Percentiles rank a stretch among this genome's conserved stretches.
Evolutionary conservation across 2,888 invertebrate genomes (phyloP).

Genomic region (Tipula confusa): DNA sequence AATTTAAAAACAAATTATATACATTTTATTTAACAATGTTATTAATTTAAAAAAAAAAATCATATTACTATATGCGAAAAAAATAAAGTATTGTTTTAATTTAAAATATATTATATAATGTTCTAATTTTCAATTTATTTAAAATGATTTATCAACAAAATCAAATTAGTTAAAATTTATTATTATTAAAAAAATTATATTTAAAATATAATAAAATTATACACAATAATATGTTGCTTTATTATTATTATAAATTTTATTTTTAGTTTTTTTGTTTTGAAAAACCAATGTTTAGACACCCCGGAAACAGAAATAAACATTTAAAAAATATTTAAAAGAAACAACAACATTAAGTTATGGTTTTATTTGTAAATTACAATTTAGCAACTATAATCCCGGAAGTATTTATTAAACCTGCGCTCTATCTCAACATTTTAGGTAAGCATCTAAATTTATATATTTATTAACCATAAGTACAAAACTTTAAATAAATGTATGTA

Average conservation of each 20-base stretch:
- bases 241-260: neutral
- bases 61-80: neutral
- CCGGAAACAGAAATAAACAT: neutral
- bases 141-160: neutral
- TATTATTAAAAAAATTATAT: neutral
- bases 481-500: too few species aligned
- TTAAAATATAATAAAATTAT: neutral
- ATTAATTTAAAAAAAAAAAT: neutral
- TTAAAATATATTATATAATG: neutral
- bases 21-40: neutral
- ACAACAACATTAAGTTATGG: neutral
- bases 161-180: slow-evolving; percentile 14
- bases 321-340: neutral
- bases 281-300: neutral
- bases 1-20: neutral
- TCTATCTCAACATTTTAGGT: too few species aligned
- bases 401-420: too few species aligned
- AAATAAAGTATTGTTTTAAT: neutral
- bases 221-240: neutral
- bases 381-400: too few species aligned
- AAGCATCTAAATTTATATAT: too few species aligned
- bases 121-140: neutral
- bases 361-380: too few species aligned
- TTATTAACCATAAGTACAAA: too few species aligned
- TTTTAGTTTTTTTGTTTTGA: neutral